phyloP scores from a whole-genome alignment of 2,113 vertebrate species.

The Dendrocopos noguchii region DNA sequence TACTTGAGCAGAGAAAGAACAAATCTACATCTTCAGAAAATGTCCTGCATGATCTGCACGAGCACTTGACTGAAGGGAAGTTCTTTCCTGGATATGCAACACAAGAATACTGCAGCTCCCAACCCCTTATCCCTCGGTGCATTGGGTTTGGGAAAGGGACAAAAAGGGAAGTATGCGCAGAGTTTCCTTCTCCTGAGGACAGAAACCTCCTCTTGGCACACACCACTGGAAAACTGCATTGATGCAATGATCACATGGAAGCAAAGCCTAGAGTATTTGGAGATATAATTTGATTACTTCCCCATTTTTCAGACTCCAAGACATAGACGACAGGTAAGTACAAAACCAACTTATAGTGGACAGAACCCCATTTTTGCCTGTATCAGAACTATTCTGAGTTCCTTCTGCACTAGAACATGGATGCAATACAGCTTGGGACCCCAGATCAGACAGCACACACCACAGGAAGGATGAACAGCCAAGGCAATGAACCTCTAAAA shows the following conservation, averaged over 20 bases:
- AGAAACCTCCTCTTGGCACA: neutral
- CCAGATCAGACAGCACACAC: neutral
- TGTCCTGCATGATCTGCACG: neutral
- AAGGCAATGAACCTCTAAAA: neutral
- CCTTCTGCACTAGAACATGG: neutral
- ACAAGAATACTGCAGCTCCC: neutral
- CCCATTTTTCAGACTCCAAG: neutral
- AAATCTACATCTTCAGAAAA: neutral
- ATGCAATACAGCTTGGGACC: neutral
- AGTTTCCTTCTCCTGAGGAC: neutral
- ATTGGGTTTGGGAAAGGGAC: neutral
- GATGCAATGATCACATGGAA: neutral
- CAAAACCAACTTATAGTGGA: neutral
- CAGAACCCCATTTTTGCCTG: accelerated
- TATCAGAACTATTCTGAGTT: neutral
- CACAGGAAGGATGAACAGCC: neutral
- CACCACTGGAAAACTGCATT: neutral
- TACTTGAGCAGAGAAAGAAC: neutral
- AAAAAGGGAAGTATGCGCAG: neutral
- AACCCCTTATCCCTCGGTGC: neutral
- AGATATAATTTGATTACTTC: neutral
- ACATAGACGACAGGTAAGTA: neutral
- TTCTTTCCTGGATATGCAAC: neutral
- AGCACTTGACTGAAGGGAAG: neutral
- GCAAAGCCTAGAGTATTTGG: neutral